Percentiles rank a stretch among this genome's conserved stretches.
Evolutionary conservation across 2,797 vertebrate species (phyloP).

Genomic region (Sebastes glaucus): DNA sequence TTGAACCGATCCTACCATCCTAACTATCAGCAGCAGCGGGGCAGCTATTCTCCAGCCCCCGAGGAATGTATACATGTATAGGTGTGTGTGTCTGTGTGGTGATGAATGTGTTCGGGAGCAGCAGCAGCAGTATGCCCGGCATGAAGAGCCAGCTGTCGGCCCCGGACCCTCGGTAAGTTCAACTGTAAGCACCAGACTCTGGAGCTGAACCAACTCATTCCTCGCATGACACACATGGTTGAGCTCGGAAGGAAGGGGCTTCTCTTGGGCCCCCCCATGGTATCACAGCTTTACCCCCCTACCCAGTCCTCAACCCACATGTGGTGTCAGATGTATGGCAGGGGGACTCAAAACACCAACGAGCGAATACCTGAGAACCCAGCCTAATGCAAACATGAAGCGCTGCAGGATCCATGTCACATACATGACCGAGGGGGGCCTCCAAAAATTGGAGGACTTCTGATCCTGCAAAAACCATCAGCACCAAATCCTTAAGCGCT

Average conservation of each 20-base stretch:
- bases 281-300: conserved; percentile 11
- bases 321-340: conserved; percentile 22
- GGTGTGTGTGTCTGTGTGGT: conserved; percentile 6
- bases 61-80: neutral
- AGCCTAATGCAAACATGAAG: neutral
- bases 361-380: neutral
- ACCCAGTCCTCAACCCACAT: neutral
- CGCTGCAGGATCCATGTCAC: neutral
- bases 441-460: neutral
- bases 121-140: conserved; percentile 36
- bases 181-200: conserved; percentile 41
- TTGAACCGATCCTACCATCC: neutral
- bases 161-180: conserved; percentile 36
- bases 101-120: conserved; percentile 25
- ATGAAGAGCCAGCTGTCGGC: conserved; percentile 66
- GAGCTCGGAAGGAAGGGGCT: neutral
- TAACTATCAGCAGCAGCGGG: neutral
- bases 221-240: conserved; percentile 62
- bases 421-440: neutral
- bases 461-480: neutral
- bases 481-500: neutral
- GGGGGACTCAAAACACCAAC: neutral
- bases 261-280: conserved; percentile 1
- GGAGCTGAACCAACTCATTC: conserved; percentile 70
- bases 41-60: neutral